A percentile compares a stretch with the other conserved stretches of the same genome.
Conservation (phyloP, 1,140 invertebrate genomes). For the Helicoverpa zea region DNA sequence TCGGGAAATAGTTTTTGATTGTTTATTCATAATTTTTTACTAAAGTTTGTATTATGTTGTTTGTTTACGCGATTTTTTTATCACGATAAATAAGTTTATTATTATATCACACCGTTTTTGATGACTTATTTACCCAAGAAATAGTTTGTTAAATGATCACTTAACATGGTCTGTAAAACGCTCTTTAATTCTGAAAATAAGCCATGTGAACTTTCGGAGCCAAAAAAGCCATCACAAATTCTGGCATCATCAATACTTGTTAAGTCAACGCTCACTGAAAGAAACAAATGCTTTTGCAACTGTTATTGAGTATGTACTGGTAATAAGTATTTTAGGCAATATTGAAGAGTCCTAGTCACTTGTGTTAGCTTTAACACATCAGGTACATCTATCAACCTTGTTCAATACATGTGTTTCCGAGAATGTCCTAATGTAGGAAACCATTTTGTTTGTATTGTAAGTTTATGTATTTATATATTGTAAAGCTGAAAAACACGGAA, state of each 20-base stretch:
- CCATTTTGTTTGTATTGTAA: neutral
- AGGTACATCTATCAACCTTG: neutral
- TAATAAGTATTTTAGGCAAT: conserved; percentile 9
- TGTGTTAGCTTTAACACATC: neutral
- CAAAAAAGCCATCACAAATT: neutral
- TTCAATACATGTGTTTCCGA: neutral
- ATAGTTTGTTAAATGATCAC: too few relatives aligned
- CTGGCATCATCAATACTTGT: neutral
- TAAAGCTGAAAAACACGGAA: too few relatives aligned
- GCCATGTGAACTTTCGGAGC: neutral
- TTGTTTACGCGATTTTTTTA: too few relatives aligned
- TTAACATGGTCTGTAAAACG: too few relatives aligned
- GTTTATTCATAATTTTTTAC: neutral
- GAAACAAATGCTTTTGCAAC: neutral
- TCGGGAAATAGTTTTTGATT: neutral
- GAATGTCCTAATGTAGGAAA: neutral
- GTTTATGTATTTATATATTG: too few relatives aligned
- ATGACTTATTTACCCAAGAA: too few relatives aligned
- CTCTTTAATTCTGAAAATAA: too few relatives aligned
- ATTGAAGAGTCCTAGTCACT: neutral
- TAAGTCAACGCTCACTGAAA: neutral
- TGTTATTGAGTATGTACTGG: neutral
- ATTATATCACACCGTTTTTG: too few relatives aligned
- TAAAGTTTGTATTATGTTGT: too few relatives aligned
- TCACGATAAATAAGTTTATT: too few relatives aligned